Base-by-base conservation (phyloP, 2,797 vertebrate species). In the Jordanella pulchra region DNA sequence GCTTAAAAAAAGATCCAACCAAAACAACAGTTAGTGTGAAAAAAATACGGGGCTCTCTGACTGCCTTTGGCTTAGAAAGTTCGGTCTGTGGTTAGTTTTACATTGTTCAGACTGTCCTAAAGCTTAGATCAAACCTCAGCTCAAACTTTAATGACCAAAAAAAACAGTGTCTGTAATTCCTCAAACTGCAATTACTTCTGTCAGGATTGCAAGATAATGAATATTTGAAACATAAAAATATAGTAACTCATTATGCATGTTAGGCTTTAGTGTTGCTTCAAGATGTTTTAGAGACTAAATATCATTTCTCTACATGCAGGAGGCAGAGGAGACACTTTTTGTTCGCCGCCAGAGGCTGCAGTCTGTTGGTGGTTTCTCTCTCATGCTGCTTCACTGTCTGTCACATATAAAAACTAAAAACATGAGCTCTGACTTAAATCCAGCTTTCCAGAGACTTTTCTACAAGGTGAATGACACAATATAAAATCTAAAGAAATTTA, bases 381-480 rank as follows among this genome's bases (percentile, higher is more conserved):
- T 98, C 63, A 81, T 98, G 55, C 90, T 98, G 0, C 91, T 96
- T 11, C 96, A 95, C 85, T 96, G 95, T 77, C 74, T 95, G 69
- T 95, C 95, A 72, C 96, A 97, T 18, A 69, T 97, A n/a, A 12
- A 89, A 53, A 72, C 90, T 0, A 81, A 89, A 1, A 89, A 96
- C 75, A 85, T 95, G 83, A 73, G 56, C 71, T 86, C 88, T 0
- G 95, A 97, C 80, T 83, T 82, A 75, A 92, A 30, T 64, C 93
- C 95, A 1, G 70, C 80, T 42, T 97, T 96, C 76, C 94, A 92
- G 73, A 93, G 93, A 60, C 78, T 92, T 50, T 97, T 97, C 86
- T 95, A 95, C 71, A 93, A 96, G 96, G 97, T 98, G 58, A 17
- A 72, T 13, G 64, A 54, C 61, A 51, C 51, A 50, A 65, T 48